Conservation (phyloP, 2,888 invertebrate species). For the Phymatocera aterrima region DNA sequence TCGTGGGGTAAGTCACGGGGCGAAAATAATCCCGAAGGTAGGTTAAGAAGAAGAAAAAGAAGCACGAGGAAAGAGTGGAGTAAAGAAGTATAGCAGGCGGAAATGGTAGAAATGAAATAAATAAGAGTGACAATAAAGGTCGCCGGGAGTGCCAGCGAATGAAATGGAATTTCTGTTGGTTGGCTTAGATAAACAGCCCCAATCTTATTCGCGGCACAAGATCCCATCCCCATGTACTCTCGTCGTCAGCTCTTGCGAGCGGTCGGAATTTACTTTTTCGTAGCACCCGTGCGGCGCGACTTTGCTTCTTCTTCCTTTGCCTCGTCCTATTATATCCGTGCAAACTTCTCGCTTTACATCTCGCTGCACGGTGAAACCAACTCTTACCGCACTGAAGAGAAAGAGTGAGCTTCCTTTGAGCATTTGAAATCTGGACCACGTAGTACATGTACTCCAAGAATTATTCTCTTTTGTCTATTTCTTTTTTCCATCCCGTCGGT, state of each 20-base stretch:
- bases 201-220: conserved; percentile 59
- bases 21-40: conserved; percentile 26
- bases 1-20: background rate
- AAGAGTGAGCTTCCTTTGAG: conserved; percentile 20
- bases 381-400: conserved; percentile 1
- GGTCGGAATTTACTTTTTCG: conserved; percentile 44
- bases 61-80: conserved; percentile 19
- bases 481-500: background rate
- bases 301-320: conserved; percentile 23
- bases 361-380: conserved; percentile 7
- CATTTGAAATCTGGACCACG: conserved; percentile 2
- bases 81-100: background rate
- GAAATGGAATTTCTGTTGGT: conserved; percentile 67
- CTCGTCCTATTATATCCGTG: conserved; percentile 34
- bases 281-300: conserved; percentile 48
- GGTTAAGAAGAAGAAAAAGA: conserved; percentile 13
- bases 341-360: conserved; percentile 38
- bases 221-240: conserved; percentile 42
- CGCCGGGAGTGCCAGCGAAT: conserved; percentile 53
- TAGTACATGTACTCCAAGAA: background rate
- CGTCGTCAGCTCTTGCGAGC: conserved; percentile 26
- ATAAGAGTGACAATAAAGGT: conserved; percentile 53
- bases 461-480: no score
- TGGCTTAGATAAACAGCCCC: conserved; percentile 66
- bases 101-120: conserved; percentile 54